Percentiles rank a stretch among this genome's conserved stretches.
These are phyloP conservation scores for Zootermopsis nevadensis DNA, from an alignment of 2,888 invertebrate species.

Conservation along the genomic window DNA sequence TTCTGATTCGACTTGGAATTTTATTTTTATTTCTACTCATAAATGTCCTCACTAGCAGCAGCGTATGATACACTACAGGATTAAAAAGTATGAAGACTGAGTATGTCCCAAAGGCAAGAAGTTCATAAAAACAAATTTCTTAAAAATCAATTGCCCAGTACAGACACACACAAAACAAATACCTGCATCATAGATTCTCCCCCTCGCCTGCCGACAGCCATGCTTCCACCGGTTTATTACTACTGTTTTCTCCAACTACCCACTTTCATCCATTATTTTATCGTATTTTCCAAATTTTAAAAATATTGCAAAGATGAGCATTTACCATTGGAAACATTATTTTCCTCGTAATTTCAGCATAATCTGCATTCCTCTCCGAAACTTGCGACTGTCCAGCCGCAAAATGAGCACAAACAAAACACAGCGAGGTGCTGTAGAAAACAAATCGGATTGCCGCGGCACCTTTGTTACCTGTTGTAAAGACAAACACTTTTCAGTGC, in stretches of 20 bases:
- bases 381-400: conserved; percentile 98
- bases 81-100: too few relatives aligned
- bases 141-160: too few relatives aligned
- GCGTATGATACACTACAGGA: too few relatives aligned
- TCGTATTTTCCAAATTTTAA: too few relatives aligned
- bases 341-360: conserved; percentile 93
- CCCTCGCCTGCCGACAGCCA: too few relatives aligned
- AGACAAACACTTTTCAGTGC: background rate
- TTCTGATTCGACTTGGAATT: too few relatives aligned
- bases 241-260: background rate
- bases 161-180: too few relatives aligned
- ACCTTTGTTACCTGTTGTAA: conserved; percentile 86
- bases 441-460: conserved; percentile 90
- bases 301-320: background rate
- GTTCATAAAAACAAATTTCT: too few relatives aligned
- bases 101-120: too few relatives aligned
- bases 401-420: conserved; percentile 99
- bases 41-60: too few relatives aligned
- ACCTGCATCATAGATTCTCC: too few relatives aligned
- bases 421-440: conserved; percentile 91
- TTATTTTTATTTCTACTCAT: too few relatives aligned
- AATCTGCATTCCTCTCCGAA: conserved; percentile 95
- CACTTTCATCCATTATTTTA: background rate
- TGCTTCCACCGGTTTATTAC: background rate
- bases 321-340: conserved; percentile 85